Conservation (phyloP, 2,797 vertebrate species). For the Gorsachius magnificus region DNA sequence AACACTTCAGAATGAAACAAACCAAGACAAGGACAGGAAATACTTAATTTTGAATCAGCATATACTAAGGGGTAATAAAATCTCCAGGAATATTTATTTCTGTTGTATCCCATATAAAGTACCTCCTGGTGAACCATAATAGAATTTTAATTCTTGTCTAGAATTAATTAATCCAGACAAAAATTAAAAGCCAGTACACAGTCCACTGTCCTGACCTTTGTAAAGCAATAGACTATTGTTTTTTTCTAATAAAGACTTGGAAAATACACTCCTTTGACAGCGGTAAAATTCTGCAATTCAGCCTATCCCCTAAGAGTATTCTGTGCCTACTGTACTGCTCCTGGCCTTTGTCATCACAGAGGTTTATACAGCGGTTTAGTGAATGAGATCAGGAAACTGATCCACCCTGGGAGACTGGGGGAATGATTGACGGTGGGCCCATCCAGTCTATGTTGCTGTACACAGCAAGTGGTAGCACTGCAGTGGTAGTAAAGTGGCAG, state of each 20-base stretch:
- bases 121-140: not conserved
- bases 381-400: not conserved
- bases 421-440: not conserved
- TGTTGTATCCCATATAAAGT: not conserved
- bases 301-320: not conserved
- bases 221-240: not conserved
- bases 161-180: not conserved
- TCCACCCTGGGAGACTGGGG: not conserved
- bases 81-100: not conserved
- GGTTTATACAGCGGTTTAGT: not conserved
- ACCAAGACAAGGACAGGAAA: not conserved
- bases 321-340: not conserved
- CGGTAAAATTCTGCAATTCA: not conserved
- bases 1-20: not conserved
- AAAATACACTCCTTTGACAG: not conserved
- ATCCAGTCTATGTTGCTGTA: accelerated
- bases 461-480: not conserved
- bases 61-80: not conserved
- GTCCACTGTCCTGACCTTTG: not conserved
- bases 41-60: not conserved
- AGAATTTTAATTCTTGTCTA: not conserved
- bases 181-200: not conserved
- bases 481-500: not conserved
- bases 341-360: not conserved
- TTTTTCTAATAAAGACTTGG: not conserved